Percentiles rank a stretch among this genome's conserved stretches.
phyloP scores from a whole-genome alignment of 2,888 invertebrate genomes.

The Rhodophaea formosa region DNA sequence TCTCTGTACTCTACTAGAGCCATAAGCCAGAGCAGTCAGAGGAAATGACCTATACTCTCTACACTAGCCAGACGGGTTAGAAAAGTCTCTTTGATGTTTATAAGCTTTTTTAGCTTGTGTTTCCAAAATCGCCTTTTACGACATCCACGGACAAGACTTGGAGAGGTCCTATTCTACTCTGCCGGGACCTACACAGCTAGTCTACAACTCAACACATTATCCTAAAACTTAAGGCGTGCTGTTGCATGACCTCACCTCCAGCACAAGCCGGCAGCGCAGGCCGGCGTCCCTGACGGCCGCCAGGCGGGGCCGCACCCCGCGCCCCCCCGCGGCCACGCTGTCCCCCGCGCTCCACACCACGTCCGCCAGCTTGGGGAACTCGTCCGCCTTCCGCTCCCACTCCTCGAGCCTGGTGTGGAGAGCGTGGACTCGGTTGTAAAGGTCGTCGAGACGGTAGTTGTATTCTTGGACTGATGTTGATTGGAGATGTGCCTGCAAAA shows the following conservation, averaged over 20 bases:
- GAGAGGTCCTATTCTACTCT: too few species aligned
- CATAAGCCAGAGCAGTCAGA: too few species aligned
- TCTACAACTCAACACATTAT: too few species aligned
- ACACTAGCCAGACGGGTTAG: too few species aligned
- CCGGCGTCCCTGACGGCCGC: constrained; percentile 50
- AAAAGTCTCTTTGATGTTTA: too few species aligned
- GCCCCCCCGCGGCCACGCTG: constrained; percentile 70
- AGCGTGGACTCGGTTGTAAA: constrained; percentile 44
- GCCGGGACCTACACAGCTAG: too few species aligned
- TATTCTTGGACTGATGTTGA: constrained; percentile 67
- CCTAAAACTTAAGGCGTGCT: too few species aligned
- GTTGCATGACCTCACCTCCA: constrained; percentile 50
- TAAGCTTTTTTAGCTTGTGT: too few species aligned
- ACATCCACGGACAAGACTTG: too few species aligned
- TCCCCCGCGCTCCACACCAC: constrained; percentile 73
- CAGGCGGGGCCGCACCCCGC: constrained; percentile 61
- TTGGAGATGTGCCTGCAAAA: constrained; percentile 62
- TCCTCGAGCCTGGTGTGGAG: constrained; percentile 45
- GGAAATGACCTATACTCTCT: too few species aligned
- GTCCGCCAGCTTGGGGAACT: constrained; percentile 68
- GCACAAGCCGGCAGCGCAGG: constrained; percentile 54
- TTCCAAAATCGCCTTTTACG: too few species aligned
- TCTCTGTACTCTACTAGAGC: too few species aligned
- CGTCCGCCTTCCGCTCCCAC: constrained; percentile 66
- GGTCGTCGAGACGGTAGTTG: constrained; percentile 59